Base-by-base conservation (phyloP, 2,888 invertebrate genomes). In the Melitaea athalia region DNA sequence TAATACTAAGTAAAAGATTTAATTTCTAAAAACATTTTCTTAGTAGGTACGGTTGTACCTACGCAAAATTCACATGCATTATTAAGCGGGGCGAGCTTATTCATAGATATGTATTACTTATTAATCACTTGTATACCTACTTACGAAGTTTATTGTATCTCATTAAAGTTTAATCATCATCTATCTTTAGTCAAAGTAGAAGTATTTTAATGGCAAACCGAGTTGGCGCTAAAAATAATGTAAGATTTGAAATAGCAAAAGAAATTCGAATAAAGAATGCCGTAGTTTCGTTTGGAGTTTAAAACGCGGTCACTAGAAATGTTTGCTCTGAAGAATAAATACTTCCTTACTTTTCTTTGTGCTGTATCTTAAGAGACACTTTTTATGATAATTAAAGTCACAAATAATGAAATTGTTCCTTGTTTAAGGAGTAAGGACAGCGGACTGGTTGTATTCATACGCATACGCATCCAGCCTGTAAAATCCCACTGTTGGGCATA, bases 291-390 rank as follows among this genome's bases (percentile, higher is more conserved):
- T 71, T 68, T 64, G 68, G 68, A 69, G 68, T 71, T 68, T 65
- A 69, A 71, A 71, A 69, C 71, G 66, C 71, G 69, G 71, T 71
- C 68, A 65, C 68, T 50, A 66, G 65, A 68, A 65, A 63, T 63
- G 68, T 66, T 55, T 55, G 65, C 63, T 33, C 63, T 50, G 50
- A 71, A 66, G 68, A 71, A 71, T 66, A 64, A 71, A 71, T 66
- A 45, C 38, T 59, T 71, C 59, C 63, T 63, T 49, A 47, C 43
- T 63, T 60, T 38, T 33, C 63, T 71, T 65, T 65, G 59, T 66
- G 63, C 60, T 57, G 43, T 45, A 61, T 63, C 68, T 68, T 65
- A 68, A 47, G 62, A 70, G 70, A 70, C 53, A 69, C 65, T 68
- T 66, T 59, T 68, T 59, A 65, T 60, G 43, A 67, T 59, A 59